Evolutionary conservation across 1,140 invertebrate genomes (phyloP), one percentile per base, ranked within the genome.

Genomic region (Nasonia giraulti): DNA sequence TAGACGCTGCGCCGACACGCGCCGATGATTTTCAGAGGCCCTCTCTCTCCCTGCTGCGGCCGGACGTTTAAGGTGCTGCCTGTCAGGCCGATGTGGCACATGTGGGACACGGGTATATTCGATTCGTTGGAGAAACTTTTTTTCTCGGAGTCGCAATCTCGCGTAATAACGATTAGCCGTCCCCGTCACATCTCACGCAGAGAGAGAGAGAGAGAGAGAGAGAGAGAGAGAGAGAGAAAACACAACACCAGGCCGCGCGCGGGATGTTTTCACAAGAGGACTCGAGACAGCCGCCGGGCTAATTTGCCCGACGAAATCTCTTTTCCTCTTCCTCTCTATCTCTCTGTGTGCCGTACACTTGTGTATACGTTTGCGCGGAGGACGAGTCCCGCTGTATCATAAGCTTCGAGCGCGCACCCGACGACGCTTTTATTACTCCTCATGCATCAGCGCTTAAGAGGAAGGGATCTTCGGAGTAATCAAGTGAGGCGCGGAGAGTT

Each of bases 11-110:
- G 17, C 76, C n/a, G 73, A 69, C 80, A 85, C 55, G 66, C 62
- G 83, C 80, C 74, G 76, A 23, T 80, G 77, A 85, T 84, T 87
- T 85, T 80, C 71, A 37, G 66, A 80, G 31, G 68, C 68, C 12
- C 23, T 8, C 40, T 0, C 27, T 27, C 27, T 27, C 27, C 27
- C 68, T 62, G 17, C 17, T 44, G 10, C 17, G 4, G 55, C 55
- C 55, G 55, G 55, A 62, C 55, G 55, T 62, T 62, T 62, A 62
- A 62, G 55, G 55, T 62, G 55, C 55, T n/a, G 55, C 55, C 55
- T 62, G 55, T 62, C 55, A 62, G 20, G 20, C 55, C 55, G 50
- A 55, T 6, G 50, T 55, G 17, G 50, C 55, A 62, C 69, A 85
- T 77, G 23, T 75, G 71, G 20, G 50, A 7, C 40, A 27, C 50